Conservation (phyloP, 92 coral and sea anemone genomes). For the Paragorgia papillata region DNA sequence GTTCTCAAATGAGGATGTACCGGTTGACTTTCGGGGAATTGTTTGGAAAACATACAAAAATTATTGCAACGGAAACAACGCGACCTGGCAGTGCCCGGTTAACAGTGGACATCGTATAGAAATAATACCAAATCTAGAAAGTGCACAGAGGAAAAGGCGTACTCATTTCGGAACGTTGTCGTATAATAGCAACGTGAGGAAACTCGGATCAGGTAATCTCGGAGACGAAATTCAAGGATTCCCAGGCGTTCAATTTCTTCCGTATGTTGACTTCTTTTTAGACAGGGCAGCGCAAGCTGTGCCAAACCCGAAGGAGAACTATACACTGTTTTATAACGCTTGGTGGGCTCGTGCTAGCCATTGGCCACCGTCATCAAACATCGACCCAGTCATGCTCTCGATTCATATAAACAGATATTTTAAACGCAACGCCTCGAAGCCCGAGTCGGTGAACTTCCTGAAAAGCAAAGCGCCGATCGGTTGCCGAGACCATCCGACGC, state of each 20-base stretch:
- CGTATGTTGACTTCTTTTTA: constrained; percentile 18
- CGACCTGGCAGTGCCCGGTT: constrained; percentile 1
- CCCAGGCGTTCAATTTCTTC: constrained; percentile 43
- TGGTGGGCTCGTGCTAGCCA: constrained; percentile 26
- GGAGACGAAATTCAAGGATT: constrained; percentile 48
- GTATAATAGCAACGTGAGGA: constrained; percentile 22
- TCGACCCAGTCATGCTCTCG: constrained; percentile 47
- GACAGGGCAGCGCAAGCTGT: constrained; percentile 10
- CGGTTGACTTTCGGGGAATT: not conserved
- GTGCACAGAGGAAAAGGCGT: not conserved
- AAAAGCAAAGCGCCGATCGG: constrained; percentile 41
- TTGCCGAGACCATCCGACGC: constrained; percentile 13
- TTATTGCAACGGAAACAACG: not conserved
- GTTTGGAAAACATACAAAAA: not conserved
- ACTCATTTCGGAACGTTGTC: constrained; percentile 32
- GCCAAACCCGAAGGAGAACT: not conserved
- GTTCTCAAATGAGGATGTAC: not conserved
- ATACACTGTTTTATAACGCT: constrained; percentile 32
- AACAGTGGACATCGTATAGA: not conserved
- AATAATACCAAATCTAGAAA: not conserved
- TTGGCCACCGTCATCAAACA: constrained; percentile 40
- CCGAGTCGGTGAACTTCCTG: constrained; percentile 1
- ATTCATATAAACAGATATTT: constrained; percentile 5
- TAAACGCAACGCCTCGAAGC: not conserved
- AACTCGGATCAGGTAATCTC: constrained; percentile 5